Evolutionary conservation across 2,113 vertebrate genomes (phyloP).

Genomic region (Salvelinus sp.): DNA sequence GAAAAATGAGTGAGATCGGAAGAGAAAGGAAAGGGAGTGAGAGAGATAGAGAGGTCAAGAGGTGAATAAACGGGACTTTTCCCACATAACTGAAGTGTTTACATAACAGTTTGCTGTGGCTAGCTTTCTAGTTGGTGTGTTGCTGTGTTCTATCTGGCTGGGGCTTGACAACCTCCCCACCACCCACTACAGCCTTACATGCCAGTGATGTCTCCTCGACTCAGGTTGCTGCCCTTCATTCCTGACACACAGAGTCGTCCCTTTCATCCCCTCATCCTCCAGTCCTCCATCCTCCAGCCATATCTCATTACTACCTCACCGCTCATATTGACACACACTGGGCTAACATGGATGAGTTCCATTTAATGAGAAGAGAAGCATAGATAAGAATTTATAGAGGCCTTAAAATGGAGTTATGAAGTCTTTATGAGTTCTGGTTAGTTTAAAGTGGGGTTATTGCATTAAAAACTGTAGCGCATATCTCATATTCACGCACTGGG

Average conservation of each 20-base stretch:
- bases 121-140: too few species aligned
- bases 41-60: too few species aligned
- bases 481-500: too few species aligned
- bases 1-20: too few species aligned
- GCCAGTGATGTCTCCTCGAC: constrained; percentile 16
- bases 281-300: constrained; percentile 38
- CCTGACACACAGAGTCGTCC: constrained; percentile 26
- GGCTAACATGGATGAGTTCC: constrained; percentile 34
- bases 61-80: too few species aligned
- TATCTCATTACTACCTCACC: constrained; percentile 51
- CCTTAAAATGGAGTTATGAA: neutral
- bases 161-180: too few species aligned
- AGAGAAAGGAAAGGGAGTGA: too few species aligned
- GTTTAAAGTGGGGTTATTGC: too few species aligned
- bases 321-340: neutral
- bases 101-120: too few species aligned
- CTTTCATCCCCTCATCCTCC: constrained; percentile 18
- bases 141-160: too few species aligned
- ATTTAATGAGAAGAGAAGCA: constrained; percentile 26
- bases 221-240: constrained; percentile 40
- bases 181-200: neutral
- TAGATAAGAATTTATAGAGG: neutral
- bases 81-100: too few species aligned
- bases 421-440: neutral
- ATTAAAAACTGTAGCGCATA: too few species aligned